Base-by-base conservation (phyloP, 2,113 vertebrate genomes). In the Ciconia stormi region DNA sequence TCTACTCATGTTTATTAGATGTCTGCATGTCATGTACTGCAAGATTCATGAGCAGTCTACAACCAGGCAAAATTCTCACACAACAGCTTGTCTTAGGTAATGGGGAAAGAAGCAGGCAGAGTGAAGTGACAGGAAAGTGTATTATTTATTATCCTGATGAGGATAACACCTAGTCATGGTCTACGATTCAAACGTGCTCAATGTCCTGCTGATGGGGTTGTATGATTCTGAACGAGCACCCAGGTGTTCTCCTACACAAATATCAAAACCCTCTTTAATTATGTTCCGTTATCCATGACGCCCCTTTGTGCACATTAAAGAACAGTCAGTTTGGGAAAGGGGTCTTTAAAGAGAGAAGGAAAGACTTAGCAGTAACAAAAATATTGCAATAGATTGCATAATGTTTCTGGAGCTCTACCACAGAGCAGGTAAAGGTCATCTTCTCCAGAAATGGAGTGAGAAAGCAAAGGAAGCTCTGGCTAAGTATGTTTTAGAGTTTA, bases 51-150 rank as follows among this genome's bases (percentile, higher is more conserved):
- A 96, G 86, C 76, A 90, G 82, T 83, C 88, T 89, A 90, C 71
- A 96, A 79, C 67, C 79, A 92, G 55, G 71, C 63, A 90, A 82
- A 95, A 92, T 90, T 93, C 93, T 94, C 95, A 89, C 59, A 66
- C 93, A 95, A 93, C 88, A 95, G 97, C 82, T 97, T 96, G 95
- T 92, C 93, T 87, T 85, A 62, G 73, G 49, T 93, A 95, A 95
- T 56, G 29, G 89, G 73, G 66, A 95, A 89, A 87, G 62, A 94
- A 82, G 13, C n/a, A 85, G 72, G 62, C 66, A 85, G 52, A 93
- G 49, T 36, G 53, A 94, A 91, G 91, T 80, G 81, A 82, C 94
- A 93, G 44, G 42, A 18, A 95, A 94, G 89, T 55, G 23, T 58
- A 95, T 84, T 97, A 94, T 95, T 88, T 92, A 92, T 93, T 95